A percentile compares a stretch with the other conserved stretches of the same genome.
Conservation (phyloP, 2,113 vertebrate genomes). For the Rhinolophus ferrumequinum region DNA sequence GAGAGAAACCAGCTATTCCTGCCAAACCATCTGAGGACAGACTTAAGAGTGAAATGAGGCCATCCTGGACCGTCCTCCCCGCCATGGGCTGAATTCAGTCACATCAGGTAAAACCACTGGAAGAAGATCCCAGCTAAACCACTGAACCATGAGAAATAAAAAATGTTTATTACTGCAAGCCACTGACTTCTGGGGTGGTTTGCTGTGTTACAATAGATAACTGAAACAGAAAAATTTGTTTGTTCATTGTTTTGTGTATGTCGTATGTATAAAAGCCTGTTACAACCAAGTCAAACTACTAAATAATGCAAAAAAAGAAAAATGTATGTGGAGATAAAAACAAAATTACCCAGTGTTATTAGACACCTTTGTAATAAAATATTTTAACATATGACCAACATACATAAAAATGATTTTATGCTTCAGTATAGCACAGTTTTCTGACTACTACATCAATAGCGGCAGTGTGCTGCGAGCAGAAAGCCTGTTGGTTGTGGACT, state of each 20-base stretch:
- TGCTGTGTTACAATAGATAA: background rate
- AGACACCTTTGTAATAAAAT: background rate
- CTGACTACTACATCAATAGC: background rate
- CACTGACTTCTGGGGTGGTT: background rate
- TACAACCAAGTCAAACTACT: background rate
- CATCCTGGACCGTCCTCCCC: background rate
- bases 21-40: background rate
- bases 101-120: background rate
- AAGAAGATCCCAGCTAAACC: background rate
- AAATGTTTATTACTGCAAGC: background rate
- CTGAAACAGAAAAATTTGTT: background rate
- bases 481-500: background rate
- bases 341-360: background rate
- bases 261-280: background rate
- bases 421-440: background rate
- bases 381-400: background rate
- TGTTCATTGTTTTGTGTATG: background rate
- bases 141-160: background rate
- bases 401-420: background rate
- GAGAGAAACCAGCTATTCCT: background rate
- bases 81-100: background rate
- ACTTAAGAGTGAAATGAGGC: background rate
- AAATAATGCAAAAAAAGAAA: background rate
- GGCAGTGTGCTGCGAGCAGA: too few relatives aligned
- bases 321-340: background rate